Conservation (phyloP, 2,888 invertebrate species). For the Scaeva pyrastri region DNA sequence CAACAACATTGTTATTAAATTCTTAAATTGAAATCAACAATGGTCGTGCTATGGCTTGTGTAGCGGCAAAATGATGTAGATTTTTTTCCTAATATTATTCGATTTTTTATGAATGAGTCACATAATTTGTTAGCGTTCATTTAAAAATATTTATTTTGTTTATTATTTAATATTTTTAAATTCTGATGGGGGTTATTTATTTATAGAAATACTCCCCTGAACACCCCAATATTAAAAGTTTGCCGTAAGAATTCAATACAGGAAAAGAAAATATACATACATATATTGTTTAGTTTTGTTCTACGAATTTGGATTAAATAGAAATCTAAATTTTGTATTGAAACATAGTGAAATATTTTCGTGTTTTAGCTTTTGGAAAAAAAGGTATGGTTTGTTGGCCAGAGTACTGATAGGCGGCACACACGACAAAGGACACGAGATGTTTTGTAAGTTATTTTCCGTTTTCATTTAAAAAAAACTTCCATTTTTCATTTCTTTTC, state of each 20-base stretch:
- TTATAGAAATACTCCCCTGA: conserved; percentile 53
- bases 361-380: too few relatives aligned
- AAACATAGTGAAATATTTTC: too few relatives aligned
- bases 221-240: conserved; percentile 31
- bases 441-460: too few relatives aligned
- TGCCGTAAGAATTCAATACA: conserved; percentile 36
- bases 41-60: conserved; percentile 35
- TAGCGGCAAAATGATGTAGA: conserved; percentile 36
- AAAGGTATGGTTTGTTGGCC: too few relatives aligned
- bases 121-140: conserved; percentile 54
- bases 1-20: conserved; percentile 45
- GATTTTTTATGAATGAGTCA: conserved; percentile 73
- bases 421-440: too few relatives aligned
- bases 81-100: conserved; percentile 38
- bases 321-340: conserved; percentile 48
- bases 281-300: conserved; percentile 2
- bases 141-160: conserved; percentile 62
- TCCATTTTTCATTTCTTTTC: too few relatives aligned
- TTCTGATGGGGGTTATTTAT: conserved; percentile 26
- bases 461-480: too few relatives aligned
- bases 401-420: too few relatives aligned
- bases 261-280: conserved; percentile 10
- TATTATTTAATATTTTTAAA: conserved; percentile 1
- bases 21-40: conserved; percentile 57
- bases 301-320: conserved; percentile 31